A percentile compares a stretch with the other conserved stretches of the same genome.
Conservation (phyloP, 1,140 invertebrate genomes). For the Meloidogyne floridensis region DNA sequence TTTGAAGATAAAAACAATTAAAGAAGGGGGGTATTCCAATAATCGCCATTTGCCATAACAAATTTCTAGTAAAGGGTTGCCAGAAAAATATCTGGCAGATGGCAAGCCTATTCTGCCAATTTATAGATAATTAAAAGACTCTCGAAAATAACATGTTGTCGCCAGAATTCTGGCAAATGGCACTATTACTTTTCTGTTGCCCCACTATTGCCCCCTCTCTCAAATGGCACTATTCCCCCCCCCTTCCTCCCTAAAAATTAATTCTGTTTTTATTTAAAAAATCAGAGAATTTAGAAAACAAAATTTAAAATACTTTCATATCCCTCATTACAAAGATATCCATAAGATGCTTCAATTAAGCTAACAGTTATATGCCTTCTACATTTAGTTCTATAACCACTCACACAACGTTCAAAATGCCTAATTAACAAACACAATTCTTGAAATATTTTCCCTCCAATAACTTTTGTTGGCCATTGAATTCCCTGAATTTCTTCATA, state of each 20-base stretch:
- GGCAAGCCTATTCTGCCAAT: too few relatives aligned
- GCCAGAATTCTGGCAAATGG: too few relatives aligned
- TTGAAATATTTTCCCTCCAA: slow-evolving; percentile 62
- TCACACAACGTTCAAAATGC: slow-evolving; percentile 60
- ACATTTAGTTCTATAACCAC: slow-evolving; percentile 47
- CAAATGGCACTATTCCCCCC: too few relatives aligned
- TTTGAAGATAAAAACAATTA: background rate
- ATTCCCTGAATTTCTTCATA: slow-evolving; percentile 45
- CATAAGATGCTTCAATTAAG: slow-evolving; percentile 63
- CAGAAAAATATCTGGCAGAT: too few relatives aligned
- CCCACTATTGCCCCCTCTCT: too few relatives aligned
- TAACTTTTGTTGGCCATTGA: slow-evolving; percentile 54
- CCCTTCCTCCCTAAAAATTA: too few relatives aligned
- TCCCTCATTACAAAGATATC: slow-evolving; percentile 64
- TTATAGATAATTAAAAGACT: too few relatives aligned
- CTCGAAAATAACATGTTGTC: too few relatives aligned
- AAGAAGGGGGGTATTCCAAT: background rate
- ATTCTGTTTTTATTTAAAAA: slow-evolving; percentile 10
- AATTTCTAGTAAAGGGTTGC: too few relatives aligned
- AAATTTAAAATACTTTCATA: slow-evolving; percentile 54
- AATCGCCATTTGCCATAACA: too few relatives aligned
- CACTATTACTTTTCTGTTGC: too few relatives aligned
- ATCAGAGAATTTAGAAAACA: slow-evolving; percentile 2
- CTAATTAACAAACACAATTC: slow-evolving; percentile 63
- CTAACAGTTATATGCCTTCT: slow-evolving; percentile 63